Percentiles rank a stretch among this genome's conserved stretches.
Conservation (phyloP, 2,113 vertebrate species). For the Hipposideros armiger region DNA sequence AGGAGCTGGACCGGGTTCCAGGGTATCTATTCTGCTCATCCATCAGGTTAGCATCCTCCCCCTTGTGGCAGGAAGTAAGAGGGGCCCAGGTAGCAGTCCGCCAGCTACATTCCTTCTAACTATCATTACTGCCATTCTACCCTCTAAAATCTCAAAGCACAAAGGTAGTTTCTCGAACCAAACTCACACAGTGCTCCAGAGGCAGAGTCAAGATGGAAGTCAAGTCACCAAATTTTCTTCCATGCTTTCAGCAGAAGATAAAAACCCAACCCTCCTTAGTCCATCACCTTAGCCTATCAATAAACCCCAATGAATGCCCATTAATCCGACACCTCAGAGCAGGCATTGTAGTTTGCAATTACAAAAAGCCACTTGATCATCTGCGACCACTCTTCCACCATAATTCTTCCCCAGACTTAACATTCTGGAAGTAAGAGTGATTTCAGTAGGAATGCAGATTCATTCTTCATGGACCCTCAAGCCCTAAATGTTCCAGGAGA, state of each 20-base stretch:
- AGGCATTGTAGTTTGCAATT: background rate
- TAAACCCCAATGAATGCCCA: background rate
- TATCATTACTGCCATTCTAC: background rate
- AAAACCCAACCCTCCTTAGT: background rate
- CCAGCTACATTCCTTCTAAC: accelerated
- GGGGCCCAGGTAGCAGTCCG: background rate
- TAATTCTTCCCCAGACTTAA: background rate
- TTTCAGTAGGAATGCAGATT: background rate
- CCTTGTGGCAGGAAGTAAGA: background rate
- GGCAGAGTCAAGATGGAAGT: background rate
- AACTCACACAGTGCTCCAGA: background rate
- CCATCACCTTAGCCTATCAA: background rate
- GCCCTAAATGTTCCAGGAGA: conserved; percentile 30
- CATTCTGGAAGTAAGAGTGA: background rate
- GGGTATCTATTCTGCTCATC: background rate
- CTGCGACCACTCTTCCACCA: no score
- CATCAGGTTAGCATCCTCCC: background rate
- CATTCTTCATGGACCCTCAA: background rate
- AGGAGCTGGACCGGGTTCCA: accelerated
- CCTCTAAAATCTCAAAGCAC: background rate
- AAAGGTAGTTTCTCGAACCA: background rate
- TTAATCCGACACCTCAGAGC: background rate
- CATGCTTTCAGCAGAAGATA: background rate
- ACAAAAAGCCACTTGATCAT: background rate
- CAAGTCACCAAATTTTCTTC: background rate